These are phyloP conservation scores for Diadumene lineata DNA, from an alignment of 92 coral and sea anemone species.

Conservation along the genomic window DNA sequence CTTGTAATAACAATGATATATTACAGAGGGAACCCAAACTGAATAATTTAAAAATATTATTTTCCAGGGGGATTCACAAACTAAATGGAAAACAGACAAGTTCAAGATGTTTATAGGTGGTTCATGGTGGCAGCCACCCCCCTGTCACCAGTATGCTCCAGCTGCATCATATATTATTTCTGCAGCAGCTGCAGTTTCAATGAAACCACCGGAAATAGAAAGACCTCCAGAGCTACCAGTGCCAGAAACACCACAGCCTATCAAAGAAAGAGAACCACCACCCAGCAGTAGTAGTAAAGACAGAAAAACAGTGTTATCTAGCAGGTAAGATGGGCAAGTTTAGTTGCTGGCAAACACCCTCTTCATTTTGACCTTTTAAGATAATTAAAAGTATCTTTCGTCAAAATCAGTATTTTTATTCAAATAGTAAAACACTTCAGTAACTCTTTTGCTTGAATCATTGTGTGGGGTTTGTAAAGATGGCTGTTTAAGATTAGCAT, in stretches of 20 bases:
- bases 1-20: neutral
- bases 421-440: too few species aligned
- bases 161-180: conserved; percentile 42
- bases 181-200: conserved; percentile 35
- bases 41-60: neutral
- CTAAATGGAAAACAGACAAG: conserved; percentile 90
- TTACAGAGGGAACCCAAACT: neutral
- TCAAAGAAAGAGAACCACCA: conserved; percentile 26
- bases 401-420: too few species aligned
- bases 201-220: conserved; percentile 28
- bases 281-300: conserved; percentile 35
- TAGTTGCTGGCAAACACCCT: neutral
- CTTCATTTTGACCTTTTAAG: neutral
- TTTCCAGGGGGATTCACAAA: conserved; percentile 90
- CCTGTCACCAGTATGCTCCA: conserved; percentile 56
- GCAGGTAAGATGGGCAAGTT: conserved; percentile 12
- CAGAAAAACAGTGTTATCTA: conserved; percentile 20
- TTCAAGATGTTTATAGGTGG: conserved; percentile 86
- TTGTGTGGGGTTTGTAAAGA: too few species aligned
- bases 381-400: too few species aligned
- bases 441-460: too few species aligned
- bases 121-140: conserved; percentile 96
- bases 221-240: conserved; percentile 18
- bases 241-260: conserved; percentile 12
- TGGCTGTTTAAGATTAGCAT: too few species aligned